A percentile compares a stretch with the other conserved stretches of the same genome.
Conservation (phyloP, 2,113 vertebrate genomes). For the Eidolon helvum region DNA sequence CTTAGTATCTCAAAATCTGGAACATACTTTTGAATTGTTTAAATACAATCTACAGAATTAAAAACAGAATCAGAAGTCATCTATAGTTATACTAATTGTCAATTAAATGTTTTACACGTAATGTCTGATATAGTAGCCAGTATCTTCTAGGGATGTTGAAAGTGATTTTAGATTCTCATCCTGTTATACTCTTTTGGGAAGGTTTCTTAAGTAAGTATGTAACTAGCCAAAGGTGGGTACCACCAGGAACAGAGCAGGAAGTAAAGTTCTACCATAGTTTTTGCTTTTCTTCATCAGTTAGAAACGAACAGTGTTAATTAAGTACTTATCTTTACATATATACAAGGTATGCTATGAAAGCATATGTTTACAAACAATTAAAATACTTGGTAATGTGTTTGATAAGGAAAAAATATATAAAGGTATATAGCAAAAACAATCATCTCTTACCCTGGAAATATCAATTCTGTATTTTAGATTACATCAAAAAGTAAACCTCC, state of each 20-base stretch:
- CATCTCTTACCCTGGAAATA: slow-evolving; percentile 89
- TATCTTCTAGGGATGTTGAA: slow-evolving; percentile 78
- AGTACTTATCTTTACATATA: slow-evolving; percentile 94
- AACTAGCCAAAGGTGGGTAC: slow-evolving; percentile 63
- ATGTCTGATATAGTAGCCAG: slow-evolving; percentile 79
- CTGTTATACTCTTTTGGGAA: slow-evolving; percentile 65
- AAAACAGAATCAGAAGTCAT: slow-evolving; percentile 81
- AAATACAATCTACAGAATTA: slow-evolving; percentile 83
- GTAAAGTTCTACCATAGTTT: slow-evolving; percentile 81
- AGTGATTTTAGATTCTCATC: slow-evolving; percentile 68
- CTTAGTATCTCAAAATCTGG: slow-evolving; percentile 81
- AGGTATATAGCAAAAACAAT: slow-evolving; percentile 97
- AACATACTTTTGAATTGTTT: slow-evolving; percentile 83
- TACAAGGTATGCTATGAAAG: slow-evolving; percentile 89
- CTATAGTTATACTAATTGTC: slow-evolving; percentile 83
- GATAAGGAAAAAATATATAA: slow-evolving; percentile 99
- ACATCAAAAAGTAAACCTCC: slow-evolving; percentile 84
- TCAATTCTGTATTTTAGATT: slow-evolving; percentile 89
- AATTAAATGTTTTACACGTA: slow-evolving; percentile 81
- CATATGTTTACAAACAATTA: slow-evolving; percentile 95
- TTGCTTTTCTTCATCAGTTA: slow-evolving; percentile 84
- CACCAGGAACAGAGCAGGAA: slow-evolving; percentile 58
- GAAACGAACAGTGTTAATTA: slow-evolving; percentile 90
- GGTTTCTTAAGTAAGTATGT: slow-evolving; percentile 71
- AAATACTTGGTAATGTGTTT: slow-evolving; percentile 96